A percentile compares a stretch with the other conserved stretches of the same genome.
Evolutionary conservation across 2,113 vertebrate species (phyloP).

Genomic region (Aspidoscelis tigris): DNA sequence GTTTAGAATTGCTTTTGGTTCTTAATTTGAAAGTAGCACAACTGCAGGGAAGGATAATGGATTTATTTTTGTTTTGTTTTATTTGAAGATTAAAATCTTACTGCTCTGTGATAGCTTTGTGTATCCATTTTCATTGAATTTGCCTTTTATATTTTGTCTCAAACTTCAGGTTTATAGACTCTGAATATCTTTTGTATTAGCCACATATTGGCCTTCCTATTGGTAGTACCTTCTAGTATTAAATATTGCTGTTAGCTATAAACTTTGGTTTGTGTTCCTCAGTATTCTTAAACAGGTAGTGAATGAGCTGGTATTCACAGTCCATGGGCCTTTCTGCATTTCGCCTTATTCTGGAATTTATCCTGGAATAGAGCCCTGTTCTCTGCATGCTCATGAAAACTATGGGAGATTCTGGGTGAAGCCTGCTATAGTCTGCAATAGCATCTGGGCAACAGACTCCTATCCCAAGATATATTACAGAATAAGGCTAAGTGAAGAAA

Average conservation of each 20-base stretch:
- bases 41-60: background rate
- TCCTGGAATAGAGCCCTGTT: too few relatives aligned
- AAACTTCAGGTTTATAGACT: background rate
- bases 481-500: too few relatives aligned
- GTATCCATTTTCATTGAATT: background rate
- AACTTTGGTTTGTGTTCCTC: background rate
- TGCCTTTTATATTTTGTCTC: background rate
- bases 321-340: too few relatives aligned
- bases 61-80: background rate
- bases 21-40: background rate
- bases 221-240: background rate
- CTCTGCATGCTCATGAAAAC: too few relatives aligned
- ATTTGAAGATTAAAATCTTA: background rate
- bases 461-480: too few relatives aligned
- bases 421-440: too few relatives aligned
- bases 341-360: too few relatives aligned
- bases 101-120: background rate
- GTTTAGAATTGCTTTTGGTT: background rate
- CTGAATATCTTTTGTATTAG: background rate
- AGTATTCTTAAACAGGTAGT: background rate
- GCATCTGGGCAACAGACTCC: too few relatives aligned
- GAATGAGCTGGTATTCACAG: too few relatives aligned
- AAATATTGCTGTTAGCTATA: background rate
- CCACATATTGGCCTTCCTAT: background rate
- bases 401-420: too few relatives aligned